Evolutionary conservation across 1,140 invertebrate genomes (phyloP), one percentile per base, ranked within the genome.

Genomic region (Rhynchophorus ferrugineus): DNA sequence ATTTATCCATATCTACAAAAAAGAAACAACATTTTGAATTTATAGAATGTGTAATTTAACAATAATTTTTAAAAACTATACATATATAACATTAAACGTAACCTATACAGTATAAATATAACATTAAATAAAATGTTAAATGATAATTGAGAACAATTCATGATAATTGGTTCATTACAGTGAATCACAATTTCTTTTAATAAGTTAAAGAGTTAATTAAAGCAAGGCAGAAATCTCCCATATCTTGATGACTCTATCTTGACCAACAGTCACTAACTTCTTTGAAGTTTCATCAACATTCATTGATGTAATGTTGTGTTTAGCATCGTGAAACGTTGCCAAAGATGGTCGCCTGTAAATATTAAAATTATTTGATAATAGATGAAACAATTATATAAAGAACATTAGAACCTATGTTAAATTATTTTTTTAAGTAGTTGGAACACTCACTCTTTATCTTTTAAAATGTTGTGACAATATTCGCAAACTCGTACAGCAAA

Each of bases 401-500:
- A n/a, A n/a, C n/a, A n/a, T n/a, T n/a, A n/a, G n/a, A n/a, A n/a
- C n/a, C n/a, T n/a, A n/a, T n/a, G n/a, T n/a, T n/a, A n/a, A n/a
- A n/a, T n/a, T n/a, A n/a, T n/a, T n/a, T n/a, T n/a, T n/a, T n/a
- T n/a, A n/a, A n/a, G n/a, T n/a, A n/a, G n/a, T n/a, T n/a, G n/a
- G n/a, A 29, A 18, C 36, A 81, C 81, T 78, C 72, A 92, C 89
- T 95, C 93, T 53, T 84, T 82, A 61, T 89, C 84, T 61, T 89
- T 84, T 19, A 96, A 77, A 54, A 80, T 79, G 63, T 80, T 78
- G 70, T 85, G 84, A 73, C 96, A 99, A 14, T 84, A 82, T 67
- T 93, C 88, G 74, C 96, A 99, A 24, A 98, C 88, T 53, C 96
- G 75, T 45, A 98, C 93, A 70, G 91, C 89, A 76, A 95, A 95